Evolutionary conservation across 2,797 vertebrate species (phyloP).

Genomic region (Potorous gilbertii): DNA sequence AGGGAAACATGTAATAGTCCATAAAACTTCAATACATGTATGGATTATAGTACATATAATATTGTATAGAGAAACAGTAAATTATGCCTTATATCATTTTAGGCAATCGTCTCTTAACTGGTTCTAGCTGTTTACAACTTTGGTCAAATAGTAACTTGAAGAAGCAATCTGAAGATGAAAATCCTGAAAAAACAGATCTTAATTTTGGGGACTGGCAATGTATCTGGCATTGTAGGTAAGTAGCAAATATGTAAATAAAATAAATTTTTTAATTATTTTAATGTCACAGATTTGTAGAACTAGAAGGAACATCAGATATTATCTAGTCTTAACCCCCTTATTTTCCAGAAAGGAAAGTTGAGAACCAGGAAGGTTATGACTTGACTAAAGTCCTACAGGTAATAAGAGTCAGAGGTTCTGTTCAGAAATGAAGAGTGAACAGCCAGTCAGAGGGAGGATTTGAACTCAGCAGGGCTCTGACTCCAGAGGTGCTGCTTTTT

Average conservation of each 20-base stretch:
- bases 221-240: conserved; percentile 98
- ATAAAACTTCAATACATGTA: conserved; percentile 10
- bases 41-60: conserved; percentile 20
- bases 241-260: neutral
- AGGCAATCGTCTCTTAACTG: conserved; percentile 93
- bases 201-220: conserved; percentile 89
- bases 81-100: conserved; percentile 58
- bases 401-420: neutral
- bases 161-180: conserved; percentile 80
- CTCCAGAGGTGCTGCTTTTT: neutral
- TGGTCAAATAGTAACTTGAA: conserved; percentile 88
- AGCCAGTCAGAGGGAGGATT: neutral
- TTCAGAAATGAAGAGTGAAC: neutral
- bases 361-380: neutral
- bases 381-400: neutral
- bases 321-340: neutral
- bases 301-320: neutral
- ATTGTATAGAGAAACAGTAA: conserved; percentile 57
- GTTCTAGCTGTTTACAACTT: conserved; percentile 92
- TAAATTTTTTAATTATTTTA: neutral
- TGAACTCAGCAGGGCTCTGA: neutral
- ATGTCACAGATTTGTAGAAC: neutral
- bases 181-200: conserved; percentile 77
- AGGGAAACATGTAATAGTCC: neutral
- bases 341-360: neutral